A percentile compares a stretch with the other conserved stretches of the same genome.
phyloP scores from a whole-genome alignment of 2,113 vertebrate species.

The Vulpes vulpes region DNA sequence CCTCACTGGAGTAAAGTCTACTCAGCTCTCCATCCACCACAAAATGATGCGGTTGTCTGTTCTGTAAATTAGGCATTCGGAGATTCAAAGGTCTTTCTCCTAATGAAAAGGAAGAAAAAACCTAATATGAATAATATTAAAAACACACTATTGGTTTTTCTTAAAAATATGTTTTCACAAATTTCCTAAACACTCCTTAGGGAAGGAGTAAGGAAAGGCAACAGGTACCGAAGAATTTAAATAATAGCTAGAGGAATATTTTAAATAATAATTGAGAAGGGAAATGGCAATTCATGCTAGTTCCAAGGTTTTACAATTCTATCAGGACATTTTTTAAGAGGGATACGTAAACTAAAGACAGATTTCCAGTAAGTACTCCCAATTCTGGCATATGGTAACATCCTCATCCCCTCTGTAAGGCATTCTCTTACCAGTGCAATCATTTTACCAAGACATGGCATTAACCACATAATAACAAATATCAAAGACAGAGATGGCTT shows the following conservation, averaged over 20 bases:
- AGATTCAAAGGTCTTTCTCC: slow-evolving; percentile 95
- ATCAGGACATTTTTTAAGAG: background rate
- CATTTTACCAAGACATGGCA: background rate
- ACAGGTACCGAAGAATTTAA: background rate
- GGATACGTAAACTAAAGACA: background rate
- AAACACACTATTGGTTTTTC: background rate
- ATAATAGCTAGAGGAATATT: background rate
- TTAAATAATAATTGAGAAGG: background rate
- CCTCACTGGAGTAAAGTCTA: slow-evolving; percentile 91
- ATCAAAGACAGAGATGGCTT: background rate
- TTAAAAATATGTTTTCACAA: slow-evolving; percentile 51
- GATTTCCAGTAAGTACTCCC: background rate
- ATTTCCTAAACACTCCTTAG: background rate
- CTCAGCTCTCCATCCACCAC: slow-evolving; percentile 90
- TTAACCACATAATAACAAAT: background rate
- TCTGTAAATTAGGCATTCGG: slow-evolving; percentile 90
- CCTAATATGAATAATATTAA: slow-evolving; percentile 10
- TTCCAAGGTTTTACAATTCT: background rate
- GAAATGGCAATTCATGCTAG: slow-evolving; percentile 45
- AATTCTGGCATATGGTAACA: background rate
- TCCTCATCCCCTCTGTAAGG: background rate
- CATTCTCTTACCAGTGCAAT: slow-evolving; percentile 13
- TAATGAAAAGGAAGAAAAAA: slow-evolving; percentile 72
- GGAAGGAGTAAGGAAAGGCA: background rate
- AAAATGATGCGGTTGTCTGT: slow-evolving; percentile 89